Evolutionary conservation across 2,888 invertebrate genomes (phyloP).

Genomic region (Ormyrus pomaceus): DNA sequence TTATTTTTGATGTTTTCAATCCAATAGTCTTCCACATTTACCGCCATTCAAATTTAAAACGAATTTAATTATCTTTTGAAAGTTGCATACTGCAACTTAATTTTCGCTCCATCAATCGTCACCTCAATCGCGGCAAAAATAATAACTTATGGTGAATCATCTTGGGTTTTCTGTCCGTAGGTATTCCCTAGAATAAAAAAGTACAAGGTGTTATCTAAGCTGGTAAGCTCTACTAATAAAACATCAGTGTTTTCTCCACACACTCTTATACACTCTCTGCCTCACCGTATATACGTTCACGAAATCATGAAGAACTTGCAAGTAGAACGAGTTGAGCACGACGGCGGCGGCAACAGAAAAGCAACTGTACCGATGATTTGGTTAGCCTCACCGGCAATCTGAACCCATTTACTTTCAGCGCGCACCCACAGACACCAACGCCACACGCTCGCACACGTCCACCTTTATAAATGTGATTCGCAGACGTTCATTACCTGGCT

Average conservation of each 20-base stretch:
- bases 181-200: conserved; percentile 52
- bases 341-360: neutral
- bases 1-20: too few species aligned
- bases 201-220: conserved; percentile 52
- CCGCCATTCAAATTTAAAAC: too few species aligned
- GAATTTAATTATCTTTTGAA: too few species aligned
- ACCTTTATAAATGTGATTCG: conserved; percentile 21
- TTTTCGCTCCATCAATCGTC: too few species aligned
- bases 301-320: neutral
- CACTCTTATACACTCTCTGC: neutral
- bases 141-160: neutral
- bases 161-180: conserved; percentile 42
- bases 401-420: neutral
- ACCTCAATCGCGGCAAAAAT: too few species aligned
- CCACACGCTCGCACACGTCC: neutral
- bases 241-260: neutral
- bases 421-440: neutral
- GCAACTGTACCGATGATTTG: neutral
- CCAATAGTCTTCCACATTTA: too few species aligned
- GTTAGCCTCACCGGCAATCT: too few species aligned
- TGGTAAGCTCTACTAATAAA: conserved; percentile 47
- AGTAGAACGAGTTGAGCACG: neutral
- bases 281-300: neutral
- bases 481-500: conserved; percentile 27
- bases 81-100: too few species aligned